phyloP scores from a whole-genome alignment of 2,888 invertebrate species.

The Sthenelais limicola region DNA sequence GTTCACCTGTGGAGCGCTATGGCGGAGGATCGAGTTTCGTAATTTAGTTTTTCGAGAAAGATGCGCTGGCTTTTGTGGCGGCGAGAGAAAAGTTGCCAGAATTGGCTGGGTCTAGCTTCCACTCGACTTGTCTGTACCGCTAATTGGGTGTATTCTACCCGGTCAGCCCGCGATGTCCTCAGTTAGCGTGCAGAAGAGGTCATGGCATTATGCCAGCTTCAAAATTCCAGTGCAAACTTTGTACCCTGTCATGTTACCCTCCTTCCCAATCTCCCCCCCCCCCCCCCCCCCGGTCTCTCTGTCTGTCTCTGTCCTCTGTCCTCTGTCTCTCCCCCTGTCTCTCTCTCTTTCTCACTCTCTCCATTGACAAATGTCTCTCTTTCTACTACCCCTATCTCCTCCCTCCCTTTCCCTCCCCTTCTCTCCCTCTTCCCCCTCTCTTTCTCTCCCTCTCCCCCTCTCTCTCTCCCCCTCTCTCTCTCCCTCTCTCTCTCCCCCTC shows the following conservation, averaged over 20 bases:
- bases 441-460: not conserved
- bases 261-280: too few species aligned
- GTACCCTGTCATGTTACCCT: not conserved
- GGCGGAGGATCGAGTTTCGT: too few species aligned
- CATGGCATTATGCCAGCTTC: conserved; percentile 11
- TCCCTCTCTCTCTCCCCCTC: too few species aligned
- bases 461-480: not conserved
- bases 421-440: not conserved
- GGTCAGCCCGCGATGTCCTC: conserved; percentile 24
- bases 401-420: not conserved
- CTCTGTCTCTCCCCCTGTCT: too few species aligned
- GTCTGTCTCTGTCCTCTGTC: too few species aligned
- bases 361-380: too few species aligned
- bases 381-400: not conserved
- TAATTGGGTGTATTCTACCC: conserved; percentile 34
- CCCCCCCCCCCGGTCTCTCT: too few species aligned
- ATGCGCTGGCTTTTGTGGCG: conserved; percentile 12
- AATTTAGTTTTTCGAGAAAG: too few species aligned
- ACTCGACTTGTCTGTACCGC: not conserved
- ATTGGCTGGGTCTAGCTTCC: not conserved
- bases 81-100: conserved; percentile 14
- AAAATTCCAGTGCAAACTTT: conserved; percentile 25
- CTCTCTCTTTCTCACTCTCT: too few species aligned
- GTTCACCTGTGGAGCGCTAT: too few species aligned
- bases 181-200: not conserved